Conservation (phyloP, 2,888 invertebrate genomes). For the Creontiades dilutus region DNA sequence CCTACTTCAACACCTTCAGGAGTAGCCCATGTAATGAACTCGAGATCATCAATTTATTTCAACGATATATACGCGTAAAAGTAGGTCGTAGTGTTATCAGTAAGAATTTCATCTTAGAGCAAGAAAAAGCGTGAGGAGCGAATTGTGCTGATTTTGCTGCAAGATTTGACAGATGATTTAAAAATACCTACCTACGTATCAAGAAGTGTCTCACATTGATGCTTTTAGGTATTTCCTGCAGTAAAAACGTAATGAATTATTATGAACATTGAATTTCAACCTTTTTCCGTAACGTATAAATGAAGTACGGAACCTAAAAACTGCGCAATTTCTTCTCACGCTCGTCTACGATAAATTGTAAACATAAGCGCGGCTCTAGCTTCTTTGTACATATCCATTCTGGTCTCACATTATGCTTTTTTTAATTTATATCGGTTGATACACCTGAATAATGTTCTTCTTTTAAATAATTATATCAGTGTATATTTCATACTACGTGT, state of each 20-base stretch:
- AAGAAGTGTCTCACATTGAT: no score
- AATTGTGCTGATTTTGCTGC: background rate
- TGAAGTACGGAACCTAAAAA: background rate
- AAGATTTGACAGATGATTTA: no score
- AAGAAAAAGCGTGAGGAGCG: background rate
- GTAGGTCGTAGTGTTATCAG: constrained; percentile 4
- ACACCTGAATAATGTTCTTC: constrained; percentile 14
- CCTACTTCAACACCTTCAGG: background rate
- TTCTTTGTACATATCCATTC: constrained; percentile 61
- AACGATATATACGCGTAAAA: background rate
- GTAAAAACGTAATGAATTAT: no score
- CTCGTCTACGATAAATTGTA: background rate
- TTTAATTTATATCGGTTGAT: constrained; percentile 42
- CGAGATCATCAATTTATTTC: constrained; percentile 13
- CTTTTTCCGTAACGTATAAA: no score
- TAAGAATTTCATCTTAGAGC: background rate
- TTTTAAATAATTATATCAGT: background rate
- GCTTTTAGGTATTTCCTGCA: no score
- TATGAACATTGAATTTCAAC: no score
- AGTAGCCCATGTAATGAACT: background rate
- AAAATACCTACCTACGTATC: no score
- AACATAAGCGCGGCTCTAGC: background rate
- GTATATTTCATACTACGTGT: constrained; percentile 22
- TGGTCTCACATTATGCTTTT: constrained; percentile 52
- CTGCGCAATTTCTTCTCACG: constrained; percentile 1